Evolutionary conservation across 2,113 vertebrate species (phyloP), one percentile per base, ranked within the genome.

Genomic region (Festucalex cinctus): DNA sequence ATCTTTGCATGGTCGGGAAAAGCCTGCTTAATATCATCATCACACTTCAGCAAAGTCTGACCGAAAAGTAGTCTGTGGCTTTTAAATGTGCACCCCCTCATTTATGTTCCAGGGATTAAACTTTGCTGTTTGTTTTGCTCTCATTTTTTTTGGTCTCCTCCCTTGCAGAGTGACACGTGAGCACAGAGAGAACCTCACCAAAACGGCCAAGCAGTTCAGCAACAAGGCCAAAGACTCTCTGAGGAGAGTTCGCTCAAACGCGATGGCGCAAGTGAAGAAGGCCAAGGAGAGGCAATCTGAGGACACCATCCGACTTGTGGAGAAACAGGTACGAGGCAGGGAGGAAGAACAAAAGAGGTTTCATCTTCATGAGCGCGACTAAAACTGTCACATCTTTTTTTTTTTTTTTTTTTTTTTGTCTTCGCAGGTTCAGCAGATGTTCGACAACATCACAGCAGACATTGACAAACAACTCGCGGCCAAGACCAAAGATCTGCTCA

Each of bases 161-260:
- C 26, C 41, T 68, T 39, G 10, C 84, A 99, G 97, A 84, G 93
- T 99, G 37, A 98, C 95, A 0, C 91, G 95, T 0, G 96, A 99
- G 57, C 94, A 98, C 89, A 81, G 97, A 61, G 96, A 99, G 82
- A 95, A 88, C 88, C 89, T 99, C 41, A 79, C 81, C 70, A 96
- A 94, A 81, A 74, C 96, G 46, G 96, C 96, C 70, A 99, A 97
- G 74, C 95, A 98, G 87, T 85, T 92, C 6, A 91, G 94, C 84
- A 95, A 98, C 91, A 98, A 96, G 71, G 93, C 95, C 63, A 99
- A 98, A 84, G 97, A 98, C 16, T 91, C 93, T 0, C 83, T 98
- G 80, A 92, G 96, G 73, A 95, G 82, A 56, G 91, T 95, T 14
- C 91, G 96, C 1, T 78, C 91, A 13, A 91, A 85, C 6, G 92